Evolutionary conservation across 2,113 vertebrate species (phyloP), one percentile per base, ranked within the genome.

Genomic region (Alethe castanea): DNA sequence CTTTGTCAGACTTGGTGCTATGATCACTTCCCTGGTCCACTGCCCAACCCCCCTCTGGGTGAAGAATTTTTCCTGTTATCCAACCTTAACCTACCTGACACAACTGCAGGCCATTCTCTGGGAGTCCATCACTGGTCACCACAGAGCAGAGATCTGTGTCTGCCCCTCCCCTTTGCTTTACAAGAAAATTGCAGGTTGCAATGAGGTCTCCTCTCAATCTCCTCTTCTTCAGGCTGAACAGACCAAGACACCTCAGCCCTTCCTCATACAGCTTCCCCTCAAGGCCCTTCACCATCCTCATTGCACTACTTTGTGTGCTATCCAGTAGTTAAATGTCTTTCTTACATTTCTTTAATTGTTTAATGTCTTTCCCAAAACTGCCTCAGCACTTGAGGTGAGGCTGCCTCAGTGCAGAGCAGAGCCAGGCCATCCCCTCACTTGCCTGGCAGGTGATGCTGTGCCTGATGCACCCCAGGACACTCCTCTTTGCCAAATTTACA

Each of bases 381-480:
- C 7, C 24, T 15, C 31, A 31, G 35, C 2, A 57, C 36, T 66
- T 0, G 5, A 76, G 25, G 8, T 18, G 44, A 42, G 31, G 82
- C 31, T 0, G 0, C 36, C 20, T 13, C 7, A 76, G 11, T 1
- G 3, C 44, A 59, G 44, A 59, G 8, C 11, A 31, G 44, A 50
- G 35, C 0, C 0, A 12, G 31, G 25, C 16, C 50, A 76, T 66
- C 25, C 42, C 42, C 31, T 35, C 16, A 4, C 2, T 25, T 66
- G 4, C 20, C 31, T 1, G 1, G 44, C 13, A 59, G 44, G 11
- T 0, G 2, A 25, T 76, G 61, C 16, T 66, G 35, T 59, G 20
- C 13, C 35, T 31, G 44, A 36, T 50, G 33, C 8, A 2, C 9
- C 13, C 35, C 13, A 35, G 25, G 11, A 31, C 20, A 42, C 2